phyloP scores from a whole-genome alignment of 2,113 vertebrate genomes.

The Stegastes partitus region DNA sequence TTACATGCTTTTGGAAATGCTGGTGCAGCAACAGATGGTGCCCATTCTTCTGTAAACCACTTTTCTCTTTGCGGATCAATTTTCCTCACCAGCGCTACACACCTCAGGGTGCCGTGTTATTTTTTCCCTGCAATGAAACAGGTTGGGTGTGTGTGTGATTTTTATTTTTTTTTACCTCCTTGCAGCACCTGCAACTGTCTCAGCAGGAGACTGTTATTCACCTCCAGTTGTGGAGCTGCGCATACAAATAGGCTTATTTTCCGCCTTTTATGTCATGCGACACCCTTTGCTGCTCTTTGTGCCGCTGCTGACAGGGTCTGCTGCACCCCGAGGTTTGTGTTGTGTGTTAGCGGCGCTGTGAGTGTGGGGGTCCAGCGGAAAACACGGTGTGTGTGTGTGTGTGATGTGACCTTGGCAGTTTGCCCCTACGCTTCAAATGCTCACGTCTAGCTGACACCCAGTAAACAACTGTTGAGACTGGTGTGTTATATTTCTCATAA shows the following conservation, averaged over 20 bases:
- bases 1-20: slow-evolving; percentile 1
- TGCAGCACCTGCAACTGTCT: slow-evolving; percentile 34
- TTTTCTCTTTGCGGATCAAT: slow-evolving; percentile 22
- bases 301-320: slow-evolving; percentile 4
- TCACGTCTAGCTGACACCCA: slow-evolving; percentile 1
- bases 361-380: slow-evolving; percentile 2
- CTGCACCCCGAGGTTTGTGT: neutral
- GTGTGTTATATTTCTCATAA: slow-evolving; percentile 3
- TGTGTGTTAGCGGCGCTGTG: neutral
- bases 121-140: slow-evolving; percentile 30
- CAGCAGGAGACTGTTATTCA: slow-evolving; percentile 28
- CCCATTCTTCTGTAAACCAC: neutral
- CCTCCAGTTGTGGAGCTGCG: slow-evolving; percentile 48
- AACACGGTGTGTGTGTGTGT: neutral
- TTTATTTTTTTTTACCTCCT: neutral
- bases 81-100: neutral
- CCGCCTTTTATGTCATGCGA: slow-evolving; percentile 27
- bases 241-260: slow-evolving; percentile 75
- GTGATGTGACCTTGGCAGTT: slow-evolving; percentile 40
- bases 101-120: slow-evolving; percentile 26
- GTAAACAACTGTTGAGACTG: slow-evolving; percentile 4
- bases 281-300: neutral
- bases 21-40: neutral
- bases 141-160: slow-evolving; percentile 11
- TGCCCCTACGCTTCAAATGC: neutral